These are phyloP conservation scores for Monochamus alternatus DNA, from an alignment of 2,888 invertebrate genomes.

Conservation along the genomic window DNA sequence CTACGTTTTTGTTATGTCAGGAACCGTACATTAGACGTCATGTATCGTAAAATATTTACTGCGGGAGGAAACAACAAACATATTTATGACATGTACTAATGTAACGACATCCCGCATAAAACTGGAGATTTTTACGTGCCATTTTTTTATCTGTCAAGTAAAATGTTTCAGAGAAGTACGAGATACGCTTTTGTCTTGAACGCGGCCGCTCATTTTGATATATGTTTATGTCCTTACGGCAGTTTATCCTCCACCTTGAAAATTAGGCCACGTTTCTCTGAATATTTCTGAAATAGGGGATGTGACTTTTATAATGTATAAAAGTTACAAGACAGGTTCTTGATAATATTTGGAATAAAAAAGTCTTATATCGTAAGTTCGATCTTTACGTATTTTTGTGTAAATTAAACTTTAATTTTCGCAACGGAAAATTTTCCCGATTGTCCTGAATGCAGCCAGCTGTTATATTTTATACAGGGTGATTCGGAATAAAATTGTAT, in stretches of 20 bases:
- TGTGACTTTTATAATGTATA: too few species aligned
- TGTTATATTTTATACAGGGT: too few species aligned
- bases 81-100: slow-evolving; percentile 38
- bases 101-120: slow-evolving; percentile 33
- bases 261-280: not conserved
- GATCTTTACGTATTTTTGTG: too few species aligned
- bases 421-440: too few species aligned
- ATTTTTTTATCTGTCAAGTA: slow-evolving; percentile 25
- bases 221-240: slow-evolving; percentile 1
- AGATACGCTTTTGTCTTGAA: not conserved
- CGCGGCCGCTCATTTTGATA: not conserved
- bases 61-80: slow-evolving; percentile 33
- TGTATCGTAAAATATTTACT: slow-evolving; percentile 40
- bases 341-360: too few species aligned
- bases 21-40: slow-evolving; percentile 35
- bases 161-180: slow-evolving; percentile 14
- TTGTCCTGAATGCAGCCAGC: too few species aligned
- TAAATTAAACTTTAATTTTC: too few species aligned
- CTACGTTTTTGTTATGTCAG: slow-evolving; percentile 29
- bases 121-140: slow-evolving; percentile 21
- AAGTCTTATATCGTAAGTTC: too few species aligned
- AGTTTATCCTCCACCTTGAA: not conserved
- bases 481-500: too few species aligned
- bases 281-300: slow-evolving; percentile 3
- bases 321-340: too few species aligned